Percentiles rank a stretch among this genome's conserved stretches.
These are phyloP conservation scores for Parus major DNA, from an alignment of 2,113 vertebrate species.

Conservation along the genomic window DNA sequence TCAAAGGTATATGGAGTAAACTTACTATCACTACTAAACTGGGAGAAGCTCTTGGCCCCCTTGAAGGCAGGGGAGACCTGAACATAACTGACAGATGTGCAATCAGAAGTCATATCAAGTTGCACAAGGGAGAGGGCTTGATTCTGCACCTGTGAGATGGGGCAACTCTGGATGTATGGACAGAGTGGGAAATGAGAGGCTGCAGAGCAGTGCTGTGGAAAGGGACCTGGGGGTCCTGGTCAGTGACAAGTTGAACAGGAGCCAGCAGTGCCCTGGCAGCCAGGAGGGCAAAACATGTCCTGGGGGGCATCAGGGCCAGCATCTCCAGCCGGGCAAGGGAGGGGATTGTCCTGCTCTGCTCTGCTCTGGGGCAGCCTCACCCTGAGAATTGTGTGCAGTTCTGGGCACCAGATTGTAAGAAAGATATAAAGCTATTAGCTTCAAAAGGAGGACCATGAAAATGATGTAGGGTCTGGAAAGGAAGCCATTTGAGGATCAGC, in stretches of 20 bases:
- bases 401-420: neutral
- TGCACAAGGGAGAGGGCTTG: neutral
- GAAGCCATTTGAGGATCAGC: neutral
- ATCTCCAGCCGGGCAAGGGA: accelerated
- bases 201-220: neutral
- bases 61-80: neutral
- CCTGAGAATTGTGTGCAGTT: neutral
- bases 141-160: neutral
- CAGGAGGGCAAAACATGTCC: accelerated
- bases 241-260: accelerated
- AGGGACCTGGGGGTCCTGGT: neutral
- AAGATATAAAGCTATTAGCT: neutral
- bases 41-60: neutral
- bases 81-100: neutral
- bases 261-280: neutral
- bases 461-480: neutral
- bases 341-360: neutral
- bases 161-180: neutral
- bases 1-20: neutral
- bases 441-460: neutral
- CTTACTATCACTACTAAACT: no score
- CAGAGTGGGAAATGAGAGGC: neutral
- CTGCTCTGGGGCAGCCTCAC: accelerated
- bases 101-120: neutral
- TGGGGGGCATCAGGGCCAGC: accelerated